These are phyloP conservation scores for Microdon myrmicae DNA, from an alignment of 2,888 invertebrate genomes.

Conservation along the genomic window DNA sequence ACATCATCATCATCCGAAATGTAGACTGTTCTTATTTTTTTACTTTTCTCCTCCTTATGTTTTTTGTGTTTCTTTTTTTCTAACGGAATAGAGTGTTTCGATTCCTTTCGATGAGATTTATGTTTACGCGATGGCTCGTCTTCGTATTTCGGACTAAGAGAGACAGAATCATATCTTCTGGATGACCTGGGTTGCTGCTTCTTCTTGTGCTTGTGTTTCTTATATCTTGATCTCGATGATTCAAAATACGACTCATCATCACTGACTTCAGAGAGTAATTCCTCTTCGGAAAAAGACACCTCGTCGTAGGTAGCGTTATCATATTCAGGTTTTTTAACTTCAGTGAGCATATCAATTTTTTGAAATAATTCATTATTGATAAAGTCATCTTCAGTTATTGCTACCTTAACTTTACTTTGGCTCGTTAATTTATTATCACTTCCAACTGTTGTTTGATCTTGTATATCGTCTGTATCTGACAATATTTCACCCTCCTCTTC, in stretches of 20 bases:
- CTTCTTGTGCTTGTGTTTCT: slow-evolving; percentile 29
- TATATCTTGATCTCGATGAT: slow-evolving; percentile 22
- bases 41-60: slow-evolving; percentile 11
- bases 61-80: slow-evolving; percentile 23
- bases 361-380: slow-evolving; percentile 19
- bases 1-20: no score
- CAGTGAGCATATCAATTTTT: slow-evolving; percentile 19
- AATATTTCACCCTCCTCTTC: slow-evolving; percentile 28
- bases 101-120: no score
- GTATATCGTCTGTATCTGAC: slow-evolving; percentile 10
- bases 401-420: background rate
- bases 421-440: no score
- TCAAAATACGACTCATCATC: background rate
- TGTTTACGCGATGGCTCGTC: no score
- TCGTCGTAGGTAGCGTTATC: no score
- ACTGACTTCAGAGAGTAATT: slow-evolving; percentile 3
- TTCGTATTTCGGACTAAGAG: no score
- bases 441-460: no score
- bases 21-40: no score
- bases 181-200: slow-evolving; percentile 2
- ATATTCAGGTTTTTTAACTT: slow-evolving; percentile 11
- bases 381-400: slow-evolving; percentile 7
- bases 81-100: no score
- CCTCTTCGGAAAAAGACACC: background rate
- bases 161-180: no score